Conservation (phyloP, 2,888 invertebrate species). For the Myathropa florea region DNA sequence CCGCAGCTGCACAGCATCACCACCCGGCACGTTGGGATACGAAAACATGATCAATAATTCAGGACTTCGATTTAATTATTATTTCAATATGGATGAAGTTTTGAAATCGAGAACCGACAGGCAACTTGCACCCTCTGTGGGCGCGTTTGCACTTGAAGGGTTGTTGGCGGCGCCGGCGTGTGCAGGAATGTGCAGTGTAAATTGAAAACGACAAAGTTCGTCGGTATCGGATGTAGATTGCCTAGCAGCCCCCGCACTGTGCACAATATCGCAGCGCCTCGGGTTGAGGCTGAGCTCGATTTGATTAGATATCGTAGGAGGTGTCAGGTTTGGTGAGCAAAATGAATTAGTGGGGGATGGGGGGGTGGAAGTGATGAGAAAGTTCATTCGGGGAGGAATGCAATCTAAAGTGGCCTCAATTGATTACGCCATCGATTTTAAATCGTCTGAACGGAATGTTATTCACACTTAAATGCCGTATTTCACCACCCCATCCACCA, state of each 20-base stretch:
- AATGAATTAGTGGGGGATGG: too few species aligned
- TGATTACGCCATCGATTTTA: background rate
- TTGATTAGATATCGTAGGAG: background rate
- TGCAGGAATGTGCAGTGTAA: slow-evolving; percentile 4
- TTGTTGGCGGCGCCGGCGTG: background rate
- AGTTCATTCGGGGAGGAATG: background rate
- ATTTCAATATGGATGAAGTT: slow-evolving; percentile 54
- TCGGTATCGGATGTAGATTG: slow-evolving; percentile 36
- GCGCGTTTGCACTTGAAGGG: background rate
- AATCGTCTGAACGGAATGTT: background rate
- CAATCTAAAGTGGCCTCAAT: background rate
- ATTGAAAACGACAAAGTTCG: slow-evolving; percentile 46
- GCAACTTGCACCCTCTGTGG: background rate
- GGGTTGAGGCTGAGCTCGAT: background rate
- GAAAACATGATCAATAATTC: slow-evolving; percentile 60
- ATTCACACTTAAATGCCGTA: background rate
- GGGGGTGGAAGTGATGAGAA: background rate
- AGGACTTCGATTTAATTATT: slow-evolving; percentile 58
- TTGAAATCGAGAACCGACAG: slow-evolving; percentile 13
- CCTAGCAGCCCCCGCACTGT: background rate
- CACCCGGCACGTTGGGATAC: background rate
- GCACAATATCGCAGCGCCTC: too few species aligned
- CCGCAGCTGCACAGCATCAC: background rate
- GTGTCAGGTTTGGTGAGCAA: background rate
- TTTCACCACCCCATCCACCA: background rate